Conservation (phyloP, 2,888 invertebrate genomes). For the Lasioglossum zephyrum region DNA sequence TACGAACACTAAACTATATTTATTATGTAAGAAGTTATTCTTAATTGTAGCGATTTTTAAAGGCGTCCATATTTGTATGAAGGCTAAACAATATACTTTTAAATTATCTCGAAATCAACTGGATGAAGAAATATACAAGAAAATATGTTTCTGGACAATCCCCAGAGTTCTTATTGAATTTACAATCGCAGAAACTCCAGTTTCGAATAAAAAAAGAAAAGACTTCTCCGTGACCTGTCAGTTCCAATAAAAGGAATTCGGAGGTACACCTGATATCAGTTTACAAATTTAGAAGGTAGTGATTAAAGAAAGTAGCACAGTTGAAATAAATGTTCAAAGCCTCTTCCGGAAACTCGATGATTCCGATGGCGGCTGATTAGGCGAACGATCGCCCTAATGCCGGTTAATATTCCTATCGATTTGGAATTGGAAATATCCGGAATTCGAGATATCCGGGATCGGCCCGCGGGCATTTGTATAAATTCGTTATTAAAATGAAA, state of each 20-base stretch:
- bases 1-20: neutral
- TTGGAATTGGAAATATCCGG: constrained; percentile 64
- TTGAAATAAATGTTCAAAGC: neutral
- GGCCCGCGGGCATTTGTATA: constrained; percentile 52
- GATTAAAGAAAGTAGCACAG: neutral
- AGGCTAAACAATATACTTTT: too few relatives aligned
- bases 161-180: neutral
- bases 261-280: neutral
- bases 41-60: neutral
- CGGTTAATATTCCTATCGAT: constrained; percentile 38
- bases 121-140: neutral
- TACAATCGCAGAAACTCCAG: neutral
- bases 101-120: neutral
- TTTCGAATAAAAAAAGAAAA: neutral
- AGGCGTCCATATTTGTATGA: neutral
- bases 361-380: neutral
- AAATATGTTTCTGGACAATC: neutral
- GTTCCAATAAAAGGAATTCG: neutral
- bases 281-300: neutral
- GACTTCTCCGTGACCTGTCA: neutral
- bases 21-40: neutral
- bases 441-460: constrained; percentile 70
- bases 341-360: neutral
- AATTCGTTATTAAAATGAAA: constrained; percentile 31
- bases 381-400: neutral